These are phyloP conservation scores for Canis aureus DNA, from an alignment of 2,113 vertebrate species.

Conservation along the genomic window DNA sequence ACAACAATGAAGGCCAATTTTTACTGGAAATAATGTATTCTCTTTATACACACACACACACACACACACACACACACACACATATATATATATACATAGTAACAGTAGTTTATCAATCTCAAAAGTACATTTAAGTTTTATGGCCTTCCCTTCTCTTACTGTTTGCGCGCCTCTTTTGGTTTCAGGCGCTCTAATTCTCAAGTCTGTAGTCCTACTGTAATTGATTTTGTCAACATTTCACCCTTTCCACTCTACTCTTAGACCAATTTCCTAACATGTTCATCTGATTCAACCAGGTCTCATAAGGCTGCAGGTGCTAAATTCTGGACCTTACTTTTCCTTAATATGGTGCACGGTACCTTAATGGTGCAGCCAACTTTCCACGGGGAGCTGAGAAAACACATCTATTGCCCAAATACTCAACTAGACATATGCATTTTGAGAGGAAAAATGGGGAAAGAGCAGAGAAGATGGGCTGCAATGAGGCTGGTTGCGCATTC, in stretches of 20 bases:
- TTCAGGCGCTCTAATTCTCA: neutral
- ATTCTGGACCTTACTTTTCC: conserved; percentile 24
- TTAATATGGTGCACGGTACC: neutral
- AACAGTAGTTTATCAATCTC: neutral
- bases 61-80: too few species aligned
- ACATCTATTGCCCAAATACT: neutral
- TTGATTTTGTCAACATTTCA: neutral
- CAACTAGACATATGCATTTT: neutral
- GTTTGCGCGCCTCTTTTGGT: neutral
- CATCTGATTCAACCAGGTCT: neutral
- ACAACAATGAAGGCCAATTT: neutral
- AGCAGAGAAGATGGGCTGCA: neutral
- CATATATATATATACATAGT: neutral
- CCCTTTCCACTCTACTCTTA: neutral
- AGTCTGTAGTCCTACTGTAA: neutral
- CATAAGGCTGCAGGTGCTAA: neutral
- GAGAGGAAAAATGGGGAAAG: neutral
- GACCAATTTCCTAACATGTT: neutral
- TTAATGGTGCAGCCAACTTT: neutral
- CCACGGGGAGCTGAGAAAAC: neutral
- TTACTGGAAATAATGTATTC: neutral
- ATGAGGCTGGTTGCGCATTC: accelerated
- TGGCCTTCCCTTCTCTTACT: neutral
- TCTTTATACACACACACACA: too few species aligned
- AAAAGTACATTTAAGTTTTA: conserved; percentile 2